These are phyloP conservation scores for Conus canariensis DNA, from an alignment of 2,888 invertebrate genomes.

Conservation along the genomic window DNA sequence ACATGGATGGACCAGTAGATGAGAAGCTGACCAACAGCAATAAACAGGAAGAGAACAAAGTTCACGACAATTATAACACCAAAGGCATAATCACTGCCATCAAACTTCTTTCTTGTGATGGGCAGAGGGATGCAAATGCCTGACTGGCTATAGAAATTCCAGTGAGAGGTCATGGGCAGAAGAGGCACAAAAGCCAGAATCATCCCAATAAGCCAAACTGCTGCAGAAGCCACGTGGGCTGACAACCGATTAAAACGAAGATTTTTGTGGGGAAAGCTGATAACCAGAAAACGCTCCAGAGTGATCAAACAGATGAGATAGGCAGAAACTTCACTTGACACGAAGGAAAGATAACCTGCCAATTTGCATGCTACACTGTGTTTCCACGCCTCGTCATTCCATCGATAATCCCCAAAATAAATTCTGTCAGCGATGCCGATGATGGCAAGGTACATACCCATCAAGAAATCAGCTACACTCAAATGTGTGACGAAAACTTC, in stretches of 20 bases:
- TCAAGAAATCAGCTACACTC: constrained; percentile 50
- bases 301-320: constrained; percentile 77
- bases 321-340: constrained; percentile 83
- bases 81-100: constrained; percentile 76
- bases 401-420: constrained; percentile 59
- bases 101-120: constrained; percentile 70
- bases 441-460: constrained; percentile 60
- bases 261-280: constrained; percentile 81
- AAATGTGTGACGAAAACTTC: constrained; percentile 46
- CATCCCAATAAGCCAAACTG: constrained; percentile 67
- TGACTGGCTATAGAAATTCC: constrained; percentile 70
- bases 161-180: constrained; percentile 53
- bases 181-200: constrained; percentile 70
- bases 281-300: constrained; percentile 83
- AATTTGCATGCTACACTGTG: constrained; percentile 55
- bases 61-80: constrained; percentile 74
- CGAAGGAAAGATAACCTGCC: constrained; percentile 59
- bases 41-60: constrained; percentile 69
- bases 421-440: constrained; percentile 57
- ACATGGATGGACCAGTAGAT: constrained; percentile 68
- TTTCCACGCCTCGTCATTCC: constrained; percentile 59
- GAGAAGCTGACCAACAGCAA: constrained; percentile 70
- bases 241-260: constrained; percentile 57
- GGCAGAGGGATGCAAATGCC: constrained; percentile 75
- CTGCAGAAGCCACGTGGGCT: constrained; percentile 57